A percentile compares a stretch with the other conserved stretches of the same genome.
These are phyloP conservation scores for Harpalus rufipes DNA, from an alignment of 2,888 invertebrate species.

Conservation along the genomic window DNA sequence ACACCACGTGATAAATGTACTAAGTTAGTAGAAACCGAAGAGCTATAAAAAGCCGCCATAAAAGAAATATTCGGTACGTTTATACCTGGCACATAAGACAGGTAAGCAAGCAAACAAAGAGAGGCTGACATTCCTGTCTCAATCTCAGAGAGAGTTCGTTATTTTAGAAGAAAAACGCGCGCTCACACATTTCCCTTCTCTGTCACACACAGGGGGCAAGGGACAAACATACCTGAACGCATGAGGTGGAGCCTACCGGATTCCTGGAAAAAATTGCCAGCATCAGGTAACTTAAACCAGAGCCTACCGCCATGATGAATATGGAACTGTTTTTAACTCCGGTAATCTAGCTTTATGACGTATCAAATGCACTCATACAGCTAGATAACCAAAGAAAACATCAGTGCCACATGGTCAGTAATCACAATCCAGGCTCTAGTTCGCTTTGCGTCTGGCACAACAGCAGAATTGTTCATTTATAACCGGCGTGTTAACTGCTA, in stretches of 20 bases:
- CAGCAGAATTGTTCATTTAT: conserved; percentile 34
- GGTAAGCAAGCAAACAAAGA: conserved; percentile 56
- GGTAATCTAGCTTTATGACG: conserved; percentile 99
- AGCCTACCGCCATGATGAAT: conserved; percentile 44
- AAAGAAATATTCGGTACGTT: conserved; percentile 44
- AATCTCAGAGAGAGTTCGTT: conserved; percentile 55
- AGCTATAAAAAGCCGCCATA: conserved; percentile 41
- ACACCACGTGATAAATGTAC: conserved; percentile 22
- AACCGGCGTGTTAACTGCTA: conserved; percentile 50
- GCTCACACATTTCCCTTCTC: conserved; percentile 31
- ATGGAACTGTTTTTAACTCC: conserved; percentile 95
- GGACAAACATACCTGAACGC: conserved; percentile 48
- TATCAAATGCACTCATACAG: conserved; percentile 97
- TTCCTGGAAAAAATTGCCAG: conserved; percentile 53
- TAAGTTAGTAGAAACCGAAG: conserved; percentile 24
- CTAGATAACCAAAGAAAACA: conserved; percentile 99
- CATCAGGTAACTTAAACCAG: conserved; percentile 35
- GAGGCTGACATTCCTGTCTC: conserved; percentile 30
- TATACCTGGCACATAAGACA: conserved; percentile 34
- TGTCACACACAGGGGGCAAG: not conserved
- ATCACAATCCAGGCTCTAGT: not conserved
- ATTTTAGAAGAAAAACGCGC: conserved; percentile 55
- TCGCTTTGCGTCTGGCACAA: not conserved
- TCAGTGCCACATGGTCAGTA: conserved; percentile 74
- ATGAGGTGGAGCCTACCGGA: conserved; percentile 48